Base-by-base conservation (phyloP, 2,797 vertebrate genomes). In the Melanotaenia pygmaea region DNA sequence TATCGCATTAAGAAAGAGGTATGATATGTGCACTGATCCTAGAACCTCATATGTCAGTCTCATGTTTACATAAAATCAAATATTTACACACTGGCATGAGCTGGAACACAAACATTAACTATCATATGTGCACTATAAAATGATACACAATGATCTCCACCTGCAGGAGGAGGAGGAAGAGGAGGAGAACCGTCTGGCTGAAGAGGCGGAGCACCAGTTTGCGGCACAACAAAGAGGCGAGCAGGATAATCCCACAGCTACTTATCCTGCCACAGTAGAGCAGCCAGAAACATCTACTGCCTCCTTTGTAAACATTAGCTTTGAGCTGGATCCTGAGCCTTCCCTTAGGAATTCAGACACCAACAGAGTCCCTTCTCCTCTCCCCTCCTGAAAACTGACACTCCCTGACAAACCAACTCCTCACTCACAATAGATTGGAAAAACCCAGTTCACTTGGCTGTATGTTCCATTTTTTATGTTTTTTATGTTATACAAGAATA, bases 1-100 rank as follows among this genome's bases (percentile, higher is more conserved):
- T 98, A 99, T 93, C 95, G 97, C 73, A 97, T 98, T 87, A 99
- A 98, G 89, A 98, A 96, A 88, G 98, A 99, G 96, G 98, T 99
- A 78, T 10, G 75, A 45, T 12, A 58, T 32, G 5, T 63, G 56
- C 34, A 64, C 70, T 47, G 16, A 47, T 47, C 47, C 47, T 10
- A 9, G 6, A 43, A 16, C 40, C 40, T 43, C 40, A 43, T 35
- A 35, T 7, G 14, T 43, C 14, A 43, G 40, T 38, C 10, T 38
- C 12, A 16, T 43, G 13, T 43, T 3, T 14, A 16, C 40, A 43
- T 43, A 43, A 43, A 43, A 5, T 14, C 6, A 14, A 14, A 7
- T 38, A 14, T 38, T 68, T n/a, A 5, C 5, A 1, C 56, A 30
- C 30, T 9, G 0, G 32, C 43, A 12, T 43, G 14, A 53, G 18